Evolutionary conservation across 2,113 vertebrate genomes (phyloP).

Genomic region (Calidris pugnax): DNA sequence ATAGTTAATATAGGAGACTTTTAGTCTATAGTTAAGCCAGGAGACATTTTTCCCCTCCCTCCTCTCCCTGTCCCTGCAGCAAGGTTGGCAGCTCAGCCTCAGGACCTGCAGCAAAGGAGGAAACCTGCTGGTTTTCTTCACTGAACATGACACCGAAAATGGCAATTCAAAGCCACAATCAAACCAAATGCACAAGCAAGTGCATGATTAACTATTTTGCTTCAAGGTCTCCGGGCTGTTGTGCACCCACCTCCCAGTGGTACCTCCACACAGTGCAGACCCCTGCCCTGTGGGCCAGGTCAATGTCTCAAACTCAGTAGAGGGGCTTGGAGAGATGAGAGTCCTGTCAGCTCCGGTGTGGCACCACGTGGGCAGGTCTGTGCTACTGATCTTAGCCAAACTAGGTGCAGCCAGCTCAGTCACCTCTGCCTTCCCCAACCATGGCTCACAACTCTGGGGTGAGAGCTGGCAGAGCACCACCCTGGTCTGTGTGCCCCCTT

Average conservation of each 20-base stretch:
- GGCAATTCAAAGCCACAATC: neutral
- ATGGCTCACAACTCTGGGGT: neutral
- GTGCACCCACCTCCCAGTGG: too few species aligned
- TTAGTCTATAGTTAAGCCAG: neutral
- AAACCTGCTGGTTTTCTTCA: neutral
- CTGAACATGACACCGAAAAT: neutral
- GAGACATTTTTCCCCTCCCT: neutral
- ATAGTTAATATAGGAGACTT: neutral
- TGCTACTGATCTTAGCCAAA: neutral
- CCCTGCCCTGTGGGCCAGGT: rapidly evolving
- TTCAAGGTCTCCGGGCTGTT: neutral
- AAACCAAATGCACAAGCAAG: neutral
- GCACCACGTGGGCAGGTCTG: rapidly evolving
- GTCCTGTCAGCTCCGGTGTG: neutral
- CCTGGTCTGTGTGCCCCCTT: neutral
- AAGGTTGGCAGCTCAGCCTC: neutral
- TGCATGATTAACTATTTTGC: neutral
- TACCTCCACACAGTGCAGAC: neutral
- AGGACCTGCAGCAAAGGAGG: neutral
- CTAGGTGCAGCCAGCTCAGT: rapidly evolving
- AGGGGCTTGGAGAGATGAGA: neutral
- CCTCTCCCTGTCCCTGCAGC: neutral
- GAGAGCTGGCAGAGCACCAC: neutral
- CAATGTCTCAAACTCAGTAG: neutral
- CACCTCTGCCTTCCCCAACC: neutral